A percentile compares a stretch with the other conserved stretches of the same genome.
Conservation (phyloP, 1,140 invertebrate species). For the Lucilia sericata region DNA sequence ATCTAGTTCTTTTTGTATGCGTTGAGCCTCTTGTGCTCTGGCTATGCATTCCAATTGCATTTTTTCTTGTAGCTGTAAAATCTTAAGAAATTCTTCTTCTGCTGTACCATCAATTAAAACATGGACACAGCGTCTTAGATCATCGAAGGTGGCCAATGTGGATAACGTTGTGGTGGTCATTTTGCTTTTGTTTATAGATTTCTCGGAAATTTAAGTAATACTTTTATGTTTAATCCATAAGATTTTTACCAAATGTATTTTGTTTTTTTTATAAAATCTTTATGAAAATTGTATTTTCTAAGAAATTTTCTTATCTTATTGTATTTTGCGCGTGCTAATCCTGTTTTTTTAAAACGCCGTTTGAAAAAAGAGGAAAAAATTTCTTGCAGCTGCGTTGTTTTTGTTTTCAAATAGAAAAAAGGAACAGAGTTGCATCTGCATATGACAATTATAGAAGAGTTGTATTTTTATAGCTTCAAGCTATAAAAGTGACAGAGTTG, state of each 20-base stretch:
- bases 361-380: not conserved
- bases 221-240: not conserved
- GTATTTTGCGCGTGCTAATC: not conserved
- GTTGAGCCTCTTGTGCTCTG: conserved; percentile 75
- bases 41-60: conserved; percentile 77
- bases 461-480: not conserved
- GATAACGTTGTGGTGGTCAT: conserved; percentile 69
- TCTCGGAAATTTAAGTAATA: too few relatives aligned
- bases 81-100: conserved; percentile 80
- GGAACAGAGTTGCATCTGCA: not conserved
- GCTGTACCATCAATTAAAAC: conserved; percentile 75
- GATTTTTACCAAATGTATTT: not conserved
- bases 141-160: conserved; percentile 73
- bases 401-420: not conserved
- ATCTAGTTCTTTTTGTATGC: conserved; percentile 76
- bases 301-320: not conserved
- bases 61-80: conserved; percentile 78
- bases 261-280: too few relatives aligned
- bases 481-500: not conserved
- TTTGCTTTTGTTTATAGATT: not conserved
- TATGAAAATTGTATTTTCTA: not conserved
- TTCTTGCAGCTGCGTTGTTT: not conserved
- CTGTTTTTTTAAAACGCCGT: conserved; percentile 19
- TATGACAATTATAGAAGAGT: not conserved
- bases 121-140: conserved; percentile 76